These are phyloP conservation scores for Mylabris phalerata DNA, from an alignment of 1,140 invertebrate genomes.

Conservation along the genomic window DNA sequence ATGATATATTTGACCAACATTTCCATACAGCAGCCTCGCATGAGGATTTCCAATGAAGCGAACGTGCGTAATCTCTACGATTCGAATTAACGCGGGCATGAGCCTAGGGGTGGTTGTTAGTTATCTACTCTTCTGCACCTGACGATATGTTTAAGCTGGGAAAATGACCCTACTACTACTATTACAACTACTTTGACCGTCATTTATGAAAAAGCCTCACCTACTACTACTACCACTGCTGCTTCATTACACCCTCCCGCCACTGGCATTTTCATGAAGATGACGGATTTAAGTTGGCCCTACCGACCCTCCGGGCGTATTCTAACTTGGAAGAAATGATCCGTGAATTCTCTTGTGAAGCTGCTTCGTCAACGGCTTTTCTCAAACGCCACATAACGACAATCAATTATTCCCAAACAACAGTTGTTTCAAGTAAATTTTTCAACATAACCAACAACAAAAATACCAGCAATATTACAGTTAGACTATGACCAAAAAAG, in stretches of 20 bases:
- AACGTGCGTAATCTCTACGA: constrained; percentile 43
- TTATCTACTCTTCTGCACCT: constrained; percentile 31
- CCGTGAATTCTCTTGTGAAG: constrained; percentile 14
- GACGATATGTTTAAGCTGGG: constrained; percentile 28
- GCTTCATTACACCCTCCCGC: constrained; percentile 10
- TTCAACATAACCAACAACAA: too few species aligned
- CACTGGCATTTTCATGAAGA: constrained; percentile 9
- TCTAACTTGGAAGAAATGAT: constrained; percentile 17
- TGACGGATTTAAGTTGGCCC: constrained; percentile 16
- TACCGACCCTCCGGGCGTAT: constrained; percentile 10
- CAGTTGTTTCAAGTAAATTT: too few species aligned
- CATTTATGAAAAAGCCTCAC: constrained; percentile 4
- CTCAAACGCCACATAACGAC: too few species aligned
- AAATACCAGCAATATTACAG: too few species aligned
- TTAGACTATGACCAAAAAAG: too few species aligned
- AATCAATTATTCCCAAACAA: too few species aligned
- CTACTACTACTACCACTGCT: background rate
- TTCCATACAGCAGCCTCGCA: constrained; percentile 56
- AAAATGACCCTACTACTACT: constrained; percentile 11
- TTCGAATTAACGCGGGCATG: constrained; percentile 41
- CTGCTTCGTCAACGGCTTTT: too few species aligned
- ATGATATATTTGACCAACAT: constrained; percentile 83
- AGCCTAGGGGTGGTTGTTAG: constrained; percentile 14
- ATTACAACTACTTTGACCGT: background rate
- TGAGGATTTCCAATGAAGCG: constrained; percentile 44